phyloP scores from a whole-genome alignment of 2,888 invertebrate genomes.

The Octodonta nipae region DNA sequence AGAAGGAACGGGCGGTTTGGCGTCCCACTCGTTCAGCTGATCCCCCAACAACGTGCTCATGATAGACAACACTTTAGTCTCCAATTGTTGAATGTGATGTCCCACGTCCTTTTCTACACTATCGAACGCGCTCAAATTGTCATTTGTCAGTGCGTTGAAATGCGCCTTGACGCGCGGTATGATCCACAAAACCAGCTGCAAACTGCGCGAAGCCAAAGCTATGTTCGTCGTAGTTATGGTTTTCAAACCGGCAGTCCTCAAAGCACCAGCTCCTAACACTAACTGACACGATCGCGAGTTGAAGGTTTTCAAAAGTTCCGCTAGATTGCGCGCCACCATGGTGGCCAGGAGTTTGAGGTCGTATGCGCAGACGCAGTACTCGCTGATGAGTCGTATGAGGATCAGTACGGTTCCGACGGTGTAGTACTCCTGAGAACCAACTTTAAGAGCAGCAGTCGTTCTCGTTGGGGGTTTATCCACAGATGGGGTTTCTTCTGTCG shows the following conservation, averaged over 20 bases:
- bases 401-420: constrained; percentile 74
- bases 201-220: constrained; percentile 69
- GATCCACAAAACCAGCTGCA: constrained; percentile 70
- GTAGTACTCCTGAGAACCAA: constrained; percentile 48
- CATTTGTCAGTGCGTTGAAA: constrained; percentile 48
- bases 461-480: constrained; percentile 30
- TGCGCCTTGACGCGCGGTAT: constrained; percentile 58
- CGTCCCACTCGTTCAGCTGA: constrained; percentile 80
- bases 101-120: constrained; percentile 65
- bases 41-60: constrained; percentile 72
- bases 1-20: constrained; percentile 88
- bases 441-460: constrained; percentile 37
- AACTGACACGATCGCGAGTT: constrained; percentile 85
- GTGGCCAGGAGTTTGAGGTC: constrained; percentile 68
- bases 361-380: constrained; percentile 74
- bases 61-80: constrained; percentile 79
- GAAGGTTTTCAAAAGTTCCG: constrained; percentile 78
- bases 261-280: constrained; percentile 90
- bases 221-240: constrained; percentile 91
- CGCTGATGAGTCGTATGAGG: constrained; percentile 77
- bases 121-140: constrained; percentile 46
- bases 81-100: constrained; percentile 85
- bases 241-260: constrained; percentile 84
- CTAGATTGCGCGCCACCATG: constrained; percentile 68
- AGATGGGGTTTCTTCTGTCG: constrained; percentile 29